Evolutionary conservation across 1,140 invertebrate species (phyloP), one percentile per base, ranked within the genome.

Genomic region (Drosophila nikananu): DNA sequence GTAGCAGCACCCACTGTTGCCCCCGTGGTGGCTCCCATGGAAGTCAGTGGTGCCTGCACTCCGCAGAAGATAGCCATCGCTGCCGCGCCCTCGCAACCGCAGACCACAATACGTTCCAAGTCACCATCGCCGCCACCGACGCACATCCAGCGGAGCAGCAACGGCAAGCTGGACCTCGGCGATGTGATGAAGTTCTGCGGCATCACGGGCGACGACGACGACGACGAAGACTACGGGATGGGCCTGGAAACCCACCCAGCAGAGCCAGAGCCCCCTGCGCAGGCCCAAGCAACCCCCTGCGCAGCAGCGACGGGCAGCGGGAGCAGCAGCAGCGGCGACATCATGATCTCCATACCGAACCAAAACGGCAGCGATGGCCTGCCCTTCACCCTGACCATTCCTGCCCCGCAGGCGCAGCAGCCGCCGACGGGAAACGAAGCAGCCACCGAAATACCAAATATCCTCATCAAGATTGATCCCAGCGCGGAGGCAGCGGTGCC

Each of bases 111-210:
- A 32, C 83, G 73, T 35, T 42, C 55, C 7, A 92, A 92, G 63
- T 84, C 90, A 15, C 83, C 86, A 12, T 92, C 91, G 49, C 83
- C 91, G 8, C 80, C 87, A 27, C 78, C 91, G 10, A 91, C 91
- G 46, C 78, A 79, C 52, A 91, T 91, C 46, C 84, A 89, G 62
- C 80, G 84, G 15, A 79, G 84, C 37, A 93, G 92, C 78, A 93
- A 92, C 41, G 92, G 92, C 5, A 94, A 94, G 86, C 80, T 95
- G 46, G 94, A 95, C 86, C 90, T 95, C 63, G 94, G 94, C 46
- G 94, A 94, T 86, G 94, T 95, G 17, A 95, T 95, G 94, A 95
- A 95, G 89, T 81, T 94, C 17, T 93, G 93, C 65, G 93, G 90
- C 35, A 93, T 93, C 27, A 93, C 86, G 10, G 92, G 92, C 42